phyloP scores from a whole-genome alignment of 2,113 vertebrate genomes.

The Brachyistius frenatus region DNA sequence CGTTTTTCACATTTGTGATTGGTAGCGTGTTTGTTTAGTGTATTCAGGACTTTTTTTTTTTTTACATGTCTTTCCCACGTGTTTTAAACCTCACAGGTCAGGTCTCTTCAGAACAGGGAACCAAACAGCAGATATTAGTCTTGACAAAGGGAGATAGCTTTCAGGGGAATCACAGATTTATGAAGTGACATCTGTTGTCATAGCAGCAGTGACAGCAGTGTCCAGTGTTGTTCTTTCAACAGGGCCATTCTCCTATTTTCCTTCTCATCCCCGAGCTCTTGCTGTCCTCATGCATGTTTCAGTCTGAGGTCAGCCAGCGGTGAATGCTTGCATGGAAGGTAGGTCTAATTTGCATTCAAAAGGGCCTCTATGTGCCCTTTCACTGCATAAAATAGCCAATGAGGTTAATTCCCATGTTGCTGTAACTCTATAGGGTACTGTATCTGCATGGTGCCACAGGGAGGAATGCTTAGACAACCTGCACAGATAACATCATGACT shows the following conservation, averaged over 20 bases:
- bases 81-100: not conserved
- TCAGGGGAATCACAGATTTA: constrained; percentile 42
- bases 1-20: too few relatives aligned
- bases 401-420: constrained; percentile 29
- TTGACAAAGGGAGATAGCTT: constrained; percentile 21
- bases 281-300: constrained; percentile 34
- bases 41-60: too few relatives aligned
- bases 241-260: constrained; percentile 49
- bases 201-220: constrained; percentile 44
- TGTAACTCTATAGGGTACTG: constrained; percentile 42
- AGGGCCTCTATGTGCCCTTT: constrained; percentile 29
- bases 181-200: constrained; percentile 50
- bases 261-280: constrained; percentile 32
- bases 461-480: constrained; percentile 51
- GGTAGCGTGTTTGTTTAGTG: too few relatives aligned
- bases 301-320: constrained; percentile 59
- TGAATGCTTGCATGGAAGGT: constrained; percentile 37
- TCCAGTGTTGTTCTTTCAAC: constrained; percentile 68
- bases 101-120: not conserved
- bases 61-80: too few relatives aligned
- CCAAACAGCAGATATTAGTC: not conserved
- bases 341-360: constrained; percentile 41
- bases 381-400: constrained; percentile 4
- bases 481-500: constrained; percentile 60
- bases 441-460: constrained; percentile 44